phyloP scores from a whole-genome alignment of 64 coral and sea anemone species.

The Acropora yongei region DNA sequence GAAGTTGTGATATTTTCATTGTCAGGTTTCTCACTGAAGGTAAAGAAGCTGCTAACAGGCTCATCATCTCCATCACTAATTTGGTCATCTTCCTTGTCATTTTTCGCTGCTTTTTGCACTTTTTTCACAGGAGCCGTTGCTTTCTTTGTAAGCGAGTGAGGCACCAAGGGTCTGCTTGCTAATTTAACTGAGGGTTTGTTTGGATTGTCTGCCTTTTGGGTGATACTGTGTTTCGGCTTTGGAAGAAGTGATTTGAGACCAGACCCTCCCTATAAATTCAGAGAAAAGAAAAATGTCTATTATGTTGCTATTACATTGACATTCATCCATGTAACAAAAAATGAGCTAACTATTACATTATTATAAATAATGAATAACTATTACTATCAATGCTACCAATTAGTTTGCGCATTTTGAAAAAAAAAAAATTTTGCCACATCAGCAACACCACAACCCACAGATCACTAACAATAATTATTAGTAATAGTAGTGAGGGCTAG shows the following conservation, averaged over 20 bases:
- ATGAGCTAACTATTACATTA: no score
- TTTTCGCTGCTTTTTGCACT: slow-evolving; percentile 23
- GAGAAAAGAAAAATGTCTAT: neutral
- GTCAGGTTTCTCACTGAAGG: slow-evolving; percentile 70
- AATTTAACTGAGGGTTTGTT: slow-evolving; percentile 88
- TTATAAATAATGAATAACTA: no score
- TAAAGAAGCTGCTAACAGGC: slow-evolving; percentile 74
- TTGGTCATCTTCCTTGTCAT: slow-evolving; percentile 35
- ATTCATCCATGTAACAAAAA: no score
- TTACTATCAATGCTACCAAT: no score
- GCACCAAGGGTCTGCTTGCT: slow-evolving; percentile 90
- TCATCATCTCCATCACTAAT: slow-evolving; percentile 80
- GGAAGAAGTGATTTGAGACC: slow-evolving; percentile 87
- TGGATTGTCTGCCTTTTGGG: slow-evolving; percentile 73
- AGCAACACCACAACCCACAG: no score
- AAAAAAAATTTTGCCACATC: no score
- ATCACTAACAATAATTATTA: neutral
- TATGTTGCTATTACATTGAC: no score
- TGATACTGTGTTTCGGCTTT: slow-evolving; percentile 96
- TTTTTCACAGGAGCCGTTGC: slow-evolving; percentile 16
- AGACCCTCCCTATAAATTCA: slow-evolving; percentile 74
- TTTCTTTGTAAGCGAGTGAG: slow-evolving; percentile 87
- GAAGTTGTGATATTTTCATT: slow-evolving; percentile 11
- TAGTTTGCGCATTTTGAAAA: no score
- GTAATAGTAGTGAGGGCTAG: no score